Base-by-base conservation (phyloP, 2,113 vertebrate genomes). In the Phalacrocorax carbo region DNA sequence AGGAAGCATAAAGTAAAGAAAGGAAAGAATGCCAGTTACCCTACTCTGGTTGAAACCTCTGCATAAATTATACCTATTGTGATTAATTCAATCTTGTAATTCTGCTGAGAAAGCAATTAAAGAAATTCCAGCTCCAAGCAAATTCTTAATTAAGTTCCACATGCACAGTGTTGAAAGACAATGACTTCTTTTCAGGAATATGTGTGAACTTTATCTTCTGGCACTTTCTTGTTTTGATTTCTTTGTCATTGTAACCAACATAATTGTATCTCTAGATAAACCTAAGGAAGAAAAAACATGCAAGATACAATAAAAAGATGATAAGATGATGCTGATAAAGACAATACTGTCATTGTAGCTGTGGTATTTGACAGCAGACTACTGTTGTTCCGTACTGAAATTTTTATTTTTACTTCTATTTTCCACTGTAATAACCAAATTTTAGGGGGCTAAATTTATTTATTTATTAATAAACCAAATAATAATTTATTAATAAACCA, bases 81-180 rank as follows among this genome's bases (percentile, higher is more conserved):
- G 38, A 68, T 85, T 1, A 75, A 94, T 68, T 44, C 16, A 64
- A 44, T 38, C 38, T 71, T 60, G 19, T 36, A 68, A 76, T 71
- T 90, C 44, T 85, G 61, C n/a, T 97, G 76, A 85, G 52, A 77
- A 82, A 44, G 32, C 48, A 94, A 75, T 88, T 95, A 86, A 80
- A 90, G 40, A 49, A 92, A 93, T 69, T 77, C 40, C 66, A 83
- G 8, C n/a, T 92, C 36, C 19, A 79, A 65, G 49, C 11, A 90
- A 92, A 68, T 23, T 40, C 75, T 54, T 71, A 92, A 92, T 93
- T 82, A 92, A 77, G 13, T 60, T 77, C 44, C 13, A 72, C 14
- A 40, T 1, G 15, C 40, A 48, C 7, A 61, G 27, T 40, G 2
- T 76, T 88, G 44, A 17, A 94, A 93, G 32, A 17, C 10, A 71